These are phyloP conservation scores for Pseudomyrmex flavicornis DNA, from an alignment of 1,140 invertebrate species.

Conservation along the genomic window DNA sequence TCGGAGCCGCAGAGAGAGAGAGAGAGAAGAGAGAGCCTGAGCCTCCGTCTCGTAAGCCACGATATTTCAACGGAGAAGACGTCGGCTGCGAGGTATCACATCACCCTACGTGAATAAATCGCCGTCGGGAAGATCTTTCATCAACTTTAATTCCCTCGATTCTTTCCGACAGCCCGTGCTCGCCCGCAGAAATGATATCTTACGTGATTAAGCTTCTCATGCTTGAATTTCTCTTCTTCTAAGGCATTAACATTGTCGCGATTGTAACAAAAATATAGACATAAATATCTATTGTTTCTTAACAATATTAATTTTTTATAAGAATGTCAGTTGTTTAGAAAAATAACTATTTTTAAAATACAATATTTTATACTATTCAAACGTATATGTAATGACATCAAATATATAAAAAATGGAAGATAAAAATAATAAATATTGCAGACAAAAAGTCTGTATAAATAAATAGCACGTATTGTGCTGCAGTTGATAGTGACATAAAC, in stretches of 20 bases:
- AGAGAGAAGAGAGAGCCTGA: background rate
- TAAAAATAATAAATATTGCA: background rate
- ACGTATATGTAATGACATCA: background rate
- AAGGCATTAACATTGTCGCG: constrained; percentile 6
- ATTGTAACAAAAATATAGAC: constrained; percentile 9
- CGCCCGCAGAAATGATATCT: constrained; percentile 64
- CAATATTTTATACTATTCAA: background rate
- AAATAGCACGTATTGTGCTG: background rate
- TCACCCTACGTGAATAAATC: constrained; percentile 72
- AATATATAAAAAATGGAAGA: background rate
- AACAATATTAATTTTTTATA: constrained; percentile 8
- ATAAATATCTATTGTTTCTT: background rate
- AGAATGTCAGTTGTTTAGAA: background rate
- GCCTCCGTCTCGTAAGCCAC: constrained; percentile 69
- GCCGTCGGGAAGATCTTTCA: constrained; percentile 73
- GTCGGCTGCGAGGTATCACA: constrained; percentile 66
- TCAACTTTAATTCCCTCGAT: constrained; percentile 75
- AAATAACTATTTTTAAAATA: background rate
- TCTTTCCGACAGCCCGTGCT: constrained; percentile 48
- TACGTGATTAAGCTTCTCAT: constrained; percentile 61
- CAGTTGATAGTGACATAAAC: background rate
- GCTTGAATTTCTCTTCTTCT: constrained; percentile 1
- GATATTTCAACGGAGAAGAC: constrained; percentile 69
- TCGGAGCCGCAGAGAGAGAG: constrained; percentile 40
- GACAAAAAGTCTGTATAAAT: no score